Base-by-base conservation (phyloP, 1,140 invertebrate species). In the Microplitis mediator region DNA sequence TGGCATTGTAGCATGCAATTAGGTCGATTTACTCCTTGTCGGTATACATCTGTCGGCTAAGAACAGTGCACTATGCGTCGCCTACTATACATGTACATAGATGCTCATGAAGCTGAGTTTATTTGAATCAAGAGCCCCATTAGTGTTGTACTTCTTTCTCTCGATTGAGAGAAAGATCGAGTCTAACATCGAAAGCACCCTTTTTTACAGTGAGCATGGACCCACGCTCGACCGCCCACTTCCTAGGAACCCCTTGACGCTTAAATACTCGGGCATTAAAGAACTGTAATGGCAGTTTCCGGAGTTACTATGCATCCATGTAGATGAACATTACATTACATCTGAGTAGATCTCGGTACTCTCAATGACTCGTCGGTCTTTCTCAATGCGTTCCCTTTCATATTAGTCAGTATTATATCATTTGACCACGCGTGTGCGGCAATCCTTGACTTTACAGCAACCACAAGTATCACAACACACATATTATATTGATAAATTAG, bases 241-340 rank as follows among this genome's bases (percentile, higher is more conserved):
- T 84, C 80, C 81, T 82, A 82, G 77, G 62, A 76, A 75, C 75
- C 79, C 78, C 79, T 80, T 75, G 76, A 75, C 77, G 79, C 75
- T 81, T 80, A 84, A 82, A 81, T 82, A 78, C 79, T 82, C 79
- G 74, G 80, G 76, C 78, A 81, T 81, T 81, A 81, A 84, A 83
- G 80, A 77, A 80, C 78, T 75, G 81, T 82, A 82, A 82, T 84
- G 79, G 78, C 79, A 77, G 80, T 80, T 84, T 84, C 82, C 82
- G 82, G 82, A 78, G 76, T 75, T 77, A 74, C 75, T 80, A 79
- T 79, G 77, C 81, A 83, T 82, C 79, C 23, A 23, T 23, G 23
- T 23, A 23, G 23, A 23, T 23, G 23, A 23, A 23, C 23, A 23
- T 23, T 23, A 23, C 23, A 23, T 23, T 23, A 23, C 23, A 23